Base-by-base conservation (phyloP, 2,797 vertebrate genomes). In the Esox lucius region DNA sequence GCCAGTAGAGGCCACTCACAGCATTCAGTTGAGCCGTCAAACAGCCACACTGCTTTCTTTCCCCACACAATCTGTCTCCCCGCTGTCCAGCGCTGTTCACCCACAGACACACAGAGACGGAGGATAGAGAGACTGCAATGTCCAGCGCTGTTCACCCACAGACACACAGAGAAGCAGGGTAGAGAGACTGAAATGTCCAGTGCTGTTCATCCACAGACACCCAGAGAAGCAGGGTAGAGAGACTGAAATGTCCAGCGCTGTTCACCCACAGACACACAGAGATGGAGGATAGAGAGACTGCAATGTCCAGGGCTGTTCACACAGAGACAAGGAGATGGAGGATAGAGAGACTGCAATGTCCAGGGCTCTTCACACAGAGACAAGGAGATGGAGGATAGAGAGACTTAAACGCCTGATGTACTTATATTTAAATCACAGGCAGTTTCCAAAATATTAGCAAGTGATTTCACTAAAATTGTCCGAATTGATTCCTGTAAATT, bases 1-100 rank as follows among this genome's bases (percentile, higher is more conserved):
- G 94, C 97, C 97, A 97, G 96, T 91, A 98, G 97, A 96, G 97
- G 97, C 95, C 97, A 98, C 96, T 98, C 96, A 96, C 94, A 95
- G 96, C 96, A 96, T 95, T 95, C 95, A 84, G 89, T 94, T 92
- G 73, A 87, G 89, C 86, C 85, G 86, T 83, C 84, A 85, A 72
- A 78, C 82, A 85, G 74, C 77, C 82, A 74, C 75, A 75, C 64
- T 35, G 79, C 81, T 75, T 78, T 62, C 51, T 61, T 71, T 73
- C 17, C 22, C 9, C 51, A 24, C 31, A 22, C 71, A 48, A 7
- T 26, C 56, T 15, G 62, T 15, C 39, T 19, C 16, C 35, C n/a
- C 26, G 3, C 28, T 22, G 80, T 86, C 87, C 89, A 83, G 81
- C 89, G 88, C 87, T 86, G 51, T 82, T 70, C 59, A 46, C 59